Conservation (phyloP, 2,113 vertebrate species). For the Ifrita kowaldi region DNA sequence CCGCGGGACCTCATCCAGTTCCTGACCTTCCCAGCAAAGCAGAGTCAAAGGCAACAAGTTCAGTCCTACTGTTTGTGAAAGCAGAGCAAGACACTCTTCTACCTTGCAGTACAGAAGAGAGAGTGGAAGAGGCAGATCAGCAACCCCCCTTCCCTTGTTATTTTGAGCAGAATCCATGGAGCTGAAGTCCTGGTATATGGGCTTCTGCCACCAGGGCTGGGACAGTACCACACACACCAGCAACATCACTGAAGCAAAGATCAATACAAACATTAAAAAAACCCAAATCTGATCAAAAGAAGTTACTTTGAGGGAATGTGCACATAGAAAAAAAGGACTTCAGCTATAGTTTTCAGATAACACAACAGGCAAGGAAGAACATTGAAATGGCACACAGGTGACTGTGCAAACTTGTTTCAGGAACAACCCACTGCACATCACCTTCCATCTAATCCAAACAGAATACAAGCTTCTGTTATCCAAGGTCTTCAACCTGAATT, state of each 20-base stretch:
- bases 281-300: not conserved
- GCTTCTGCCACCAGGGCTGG: not conserved
- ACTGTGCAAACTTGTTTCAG: not conserved
- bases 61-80: not conserved
- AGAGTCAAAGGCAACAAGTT: not conserved
- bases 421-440: not conserved
- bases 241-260: not conserved
- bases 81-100: not conserved
- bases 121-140: not conserved
- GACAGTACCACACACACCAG: not conserved
- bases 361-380: not conserved
- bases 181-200: fast-evolving
- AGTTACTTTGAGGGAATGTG: not conserved
- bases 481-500: not conserved
- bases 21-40: not conserved
- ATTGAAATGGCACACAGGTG: not conserved
- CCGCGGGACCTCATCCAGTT: not conserved
- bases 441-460: not conserved
- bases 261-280: not conserved
- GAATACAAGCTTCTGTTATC: not conserved
- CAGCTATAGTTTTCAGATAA: not conserved
- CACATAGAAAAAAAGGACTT: not conserved
- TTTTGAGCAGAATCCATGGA: not conserved
- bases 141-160: not conserved
- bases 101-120: not conserved